Evolutionary conservation across 37 sponge, comb jelly and placozoan species (phyloP), one percentile per base, ranked within the genome.

Genomic region (Halisarca cf. caerulea): DNA sequence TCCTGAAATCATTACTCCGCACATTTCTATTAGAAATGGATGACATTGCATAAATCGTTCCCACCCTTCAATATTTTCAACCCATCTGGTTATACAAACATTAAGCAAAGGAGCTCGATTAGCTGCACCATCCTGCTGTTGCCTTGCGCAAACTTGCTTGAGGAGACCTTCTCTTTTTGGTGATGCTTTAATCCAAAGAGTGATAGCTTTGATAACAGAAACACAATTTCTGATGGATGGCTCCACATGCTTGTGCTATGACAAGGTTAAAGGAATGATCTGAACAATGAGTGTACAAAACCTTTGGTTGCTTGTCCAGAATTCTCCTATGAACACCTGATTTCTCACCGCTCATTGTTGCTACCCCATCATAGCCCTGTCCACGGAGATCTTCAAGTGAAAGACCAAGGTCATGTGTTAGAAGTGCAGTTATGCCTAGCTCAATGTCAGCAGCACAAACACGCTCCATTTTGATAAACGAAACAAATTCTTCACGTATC

Each of bases 271-370:
- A 30, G 18, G 89, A 89, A 70, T 89, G 85, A 17, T 81, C 89
- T 82, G 89, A 82, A 73, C 85, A 89, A 58, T 89, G 85, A 32
- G 80, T 89, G 25, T 79, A 84, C 30, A 89, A 6, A 58, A 80
- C 89, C 42, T 84, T 89, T 55, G 89, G 81, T 47, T 89, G 85
- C 70, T 24, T 69, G 58, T 89, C 89, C 71, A 84, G 24, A 33
- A 89, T 84, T 68, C 38, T 72, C 60, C 80, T 84, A 27, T 89
- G 89, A 20, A 89, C 89, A 40, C 89, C 90, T 78, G 79, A 66
- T 79, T 86, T 90, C 58, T 82, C 34, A 30, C 91, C 91, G 83
- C 91, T 82, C 91, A 90, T 86, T 21, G 86, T 86, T 40, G 90
- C 59, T 38, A 86, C 86, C 4, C 91, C 87, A 83, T 90, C 91